phyloP scores from a whole-genome alignment of 2,888 invertebrate species.

The Brenthis hecate region DNA sequence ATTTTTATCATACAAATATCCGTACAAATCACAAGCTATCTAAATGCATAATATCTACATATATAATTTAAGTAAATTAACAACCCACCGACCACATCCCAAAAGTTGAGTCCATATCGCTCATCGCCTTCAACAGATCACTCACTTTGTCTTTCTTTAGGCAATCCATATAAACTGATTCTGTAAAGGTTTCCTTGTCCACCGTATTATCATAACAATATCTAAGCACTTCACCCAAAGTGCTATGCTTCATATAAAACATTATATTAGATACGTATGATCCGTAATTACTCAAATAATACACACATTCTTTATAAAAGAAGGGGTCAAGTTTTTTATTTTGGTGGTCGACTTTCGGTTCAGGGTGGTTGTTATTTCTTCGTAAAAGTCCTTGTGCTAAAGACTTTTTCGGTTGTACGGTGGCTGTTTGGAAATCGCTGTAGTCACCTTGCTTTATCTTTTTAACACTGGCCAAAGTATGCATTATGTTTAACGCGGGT shows the following conservation, averaged over 20 bases:
- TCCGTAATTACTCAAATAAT: slow-evolving; percentile 91
- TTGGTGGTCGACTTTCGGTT: slow-evolving; percentile 62
- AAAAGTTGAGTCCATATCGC: slow-evolving; percentile 85
- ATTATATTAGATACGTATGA: slow-evolving; percentile 87
- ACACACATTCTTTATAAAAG: slow-evolving; percentile 90
- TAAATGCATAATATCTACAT: neutral
- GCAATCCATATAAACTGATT: slow-evolving; percentile 86
- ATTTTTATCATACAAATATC: too few species aligned
- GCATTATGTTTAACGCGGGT: slow-evolving; percentile 83
- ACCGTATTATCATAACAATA: slow-evolving; percentile 87
- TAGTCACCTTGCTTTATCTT: slow-evolving; percentile 82
- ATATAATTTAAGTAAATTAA: neutral
- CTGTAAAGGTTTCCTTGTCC: slow-evolving; percentile 87
- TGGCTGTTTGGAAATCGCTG: slow-evolving; percentile 73
- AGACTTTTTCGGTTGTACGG: slow-evolving; percentile 62
- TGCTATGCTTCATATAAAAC: slow-evolving; percentile 89
- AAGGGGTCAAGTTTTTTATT: slow-evolving; percentile 77
- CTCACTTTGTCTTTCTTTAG: slow-evolving; percentile 85
- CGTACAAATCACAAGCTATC: too few species aligned
- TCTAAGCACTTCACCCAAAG: slow-evolving; percentile 85
- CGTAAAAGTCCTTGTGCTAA: slow-evolving; percentile 74
- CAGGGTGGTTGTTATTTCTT: slow-evolving; percentile 61
- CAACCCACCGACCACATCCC: slow-evolving; percentile 85
- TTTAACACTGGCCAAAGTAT: slow-evolving; percentile 81
- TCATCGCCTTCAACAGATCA: slow-evolving; percentile 84